Evolutionary conservation across 2,113 vertebrate species (phyloP), one percentile per base, ranked within the genome.

Genomic region (Sakesphorus luctuosus): DNA sequence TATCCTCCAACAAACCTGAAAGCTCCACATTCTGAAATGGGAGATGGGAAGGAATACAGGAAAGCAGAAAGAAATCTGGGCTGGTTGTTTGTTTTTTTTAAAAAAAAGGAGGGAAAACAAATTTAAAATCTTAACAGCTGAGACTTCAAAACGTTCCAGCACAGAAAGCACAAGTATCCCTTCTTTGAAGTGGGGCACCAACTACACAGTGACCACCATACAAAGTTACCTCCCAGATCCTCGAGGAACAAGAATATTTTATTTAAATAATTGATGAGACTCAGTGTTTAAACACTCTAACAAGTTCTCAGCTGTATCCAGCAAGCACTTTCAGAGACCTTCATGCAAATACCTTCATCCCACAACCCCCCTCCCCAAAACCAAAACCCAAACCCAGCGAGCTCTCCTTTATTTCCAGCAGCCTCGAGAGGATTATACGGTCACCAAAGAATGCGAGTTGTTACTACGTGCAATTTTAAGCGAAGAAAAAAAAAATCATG

Each of bases 401-500:
- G 38, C 40, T 7, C 21, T 77, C 26, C 59, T 75, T 61, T 80
- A 43, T 74, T 43, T 76, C 50, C 85, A 93, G 36, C 33, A 81
- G 63, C 63, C 59, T 25, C 10, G 21, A 59, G 25, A 46, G 20
- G 28, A 92, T 66, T 80, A 59, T 28, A 74, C 3, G 18, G n/a
- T 5, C 19, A 18, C 40, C 43, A 44, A 88, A 82, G 63, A 87
- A 78, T 4, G 36, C 26, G 18, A 84, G 66, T 67, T 81, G 40
- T 4, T 58, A 63, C 49, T 84, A 59, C 23, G 21, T 18, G 55
- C 53, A 7, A 82, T 76, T 93, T 63, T 40, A 67, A 67, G 6
- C 9, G 16, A 4, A 12, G 10, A 1, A 17, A 8, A 8, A 8
- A 49, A 16, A 33, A 25, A 21, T 3, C 8, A 53, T 1, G 11